Conservation (phyloP, 2,888 invertebrate species). For the Tholera decimalis region DNA sequence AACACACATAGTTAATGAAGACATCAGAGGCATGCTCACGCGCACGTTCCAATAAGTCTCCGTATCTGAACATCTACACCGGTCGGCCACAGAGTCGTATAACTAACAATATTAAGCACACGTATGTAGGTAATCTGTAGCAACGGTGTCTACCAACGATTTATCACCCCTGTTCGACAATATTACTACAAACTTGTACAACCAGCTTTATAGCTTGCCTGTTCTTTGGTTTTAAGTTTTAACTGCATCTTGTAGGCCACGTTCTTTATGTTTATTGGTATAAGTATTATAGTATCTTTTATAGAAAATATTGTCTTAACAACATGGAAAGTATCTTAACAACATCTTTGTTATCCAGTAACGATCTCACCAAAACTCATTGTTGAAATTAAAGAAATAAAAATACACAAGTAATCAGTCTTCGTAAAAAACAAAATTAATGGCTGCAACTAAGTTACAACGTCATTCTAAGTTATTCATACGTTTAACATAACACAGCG, state of each 20-base stretch:
- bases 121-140: constrained; percentile 36
- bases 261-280: constrained; percentile 22
- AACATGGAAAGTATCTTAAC: neutral
- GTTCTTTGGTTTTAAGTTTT: constrained; percentile 42
- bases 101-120: constrained; percentile 25
- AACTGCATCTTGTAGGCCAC: constrained; percentile 17
- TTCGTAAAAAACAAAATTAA: constrained; percentile 43
- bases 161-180: constrained; percentile 39
- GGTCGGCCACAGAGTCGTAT: constrained; percentile 22
- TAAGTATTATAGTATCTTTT: neutral
- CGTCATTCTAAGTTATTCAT: constrained; percentile 57
- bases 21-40: constrained; percentile 34
- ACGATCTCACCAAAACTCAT: neutral
- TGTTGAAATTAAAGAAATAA: neutral
- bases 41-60: constrained; percentile 50
- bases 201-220: constrained; percentile 34
- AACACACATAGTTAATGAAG: constrained; percentile 58
- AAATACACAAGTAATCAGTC: constrained; percentile 3
- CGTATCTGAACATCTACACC: constrained; percentile 69
- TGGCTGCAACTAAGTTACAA: constrained; percentile 34
- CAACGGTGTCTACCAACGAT: constrained; percentile 35
- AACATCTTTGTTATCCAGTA: neutral
- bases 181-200: constrained; percentile 48
- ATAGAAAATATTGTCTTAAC: neutral
- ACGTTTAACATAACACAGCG: constrained; percentile 60